Percentiles rank a stretch among this genome's conserved stretches.
Conservation (phyloP, 2,888 invertebrate genomes). For the Epinotia demarniana region DNA sequence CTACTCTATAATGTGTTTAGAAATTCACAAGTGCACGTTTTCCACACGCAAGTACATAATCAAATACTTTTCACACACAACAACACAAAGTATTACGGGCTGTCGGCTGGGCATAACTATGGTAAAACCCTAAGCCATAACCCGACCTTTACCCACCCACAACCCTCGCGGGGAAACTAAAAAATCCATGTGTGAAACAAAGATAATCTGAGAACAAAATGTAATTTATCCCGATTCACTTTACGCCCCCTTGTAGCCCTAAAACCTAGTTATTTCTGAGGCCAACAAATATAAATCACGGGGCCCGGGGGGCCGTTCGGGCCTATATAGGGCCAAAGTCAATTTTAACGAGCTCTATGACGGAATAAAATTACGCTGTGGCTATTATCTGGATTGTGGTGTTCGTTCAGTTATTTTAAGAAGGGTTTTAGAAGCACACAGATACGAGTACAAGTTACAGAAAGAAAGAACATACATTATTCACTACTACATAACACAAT, state of each 20-base stretch:
- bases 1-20: no score
- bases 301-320: slow-evolving; percentile 27
- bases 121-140: slow-evolving; percentile 12
- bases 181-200: slow-evolving; percentile 43
- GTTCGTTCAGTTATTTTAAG: neutral
- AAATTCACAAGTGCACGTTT: no score
- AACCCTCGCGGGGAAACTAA: slow-evolving; percentile 32
- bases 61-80: neutral
- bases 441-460: neutral
- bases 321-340: slow-evolving; percentile 33
- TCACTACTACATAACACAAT: no score
- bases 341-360: slow-evolving; percentile 42
- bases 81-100: neutral
- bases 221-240: slow-evolving; percentile 45
- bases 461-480: neutral
- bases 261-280: slow-evolving; percentile 39
- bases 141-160: slow-evolving; percentile 7
- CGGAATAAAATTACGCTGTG: slow-evolving; percentile 35
- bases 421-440: neutral
- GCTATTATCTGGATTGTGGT: slow-evolving; percentile 28
- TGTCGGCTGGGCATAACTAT: slow-evolving; percentile 11
- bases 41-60: neutral
- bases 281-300: slow-evolving; percentile 42
- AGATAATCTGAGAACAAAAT: slow-evolving; percentile 43
- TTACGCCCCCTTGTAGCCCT: slow-evolving; percentile 35